These are phyloP conservation scores for Tragelaphus strepsiceros DNA, from an alignment of 2,113 vertebrate species.

Conservation along the genomic window DNA sequence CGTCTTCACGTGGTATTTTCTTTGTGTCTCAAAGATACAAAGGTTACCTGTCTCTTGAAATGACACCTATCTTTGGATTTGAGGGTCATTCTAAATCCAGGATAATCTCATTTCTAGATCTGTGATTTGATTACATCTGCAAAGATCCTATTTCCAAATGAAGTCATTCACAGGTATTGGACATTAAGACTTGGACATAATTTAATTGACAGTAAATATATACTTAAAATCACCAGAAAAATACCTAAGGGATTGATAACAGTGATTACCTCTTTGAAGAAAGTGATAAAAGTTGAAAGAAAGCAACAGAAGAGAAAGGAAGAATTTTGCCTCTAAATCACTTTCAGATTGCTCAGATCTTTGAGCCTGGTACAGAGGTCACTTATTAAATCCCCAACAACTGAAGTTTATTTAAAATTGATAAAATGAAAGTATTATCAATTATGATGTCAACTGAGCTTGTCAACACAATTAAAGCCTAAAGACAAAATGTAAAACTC, in stretches of 20 bases:
- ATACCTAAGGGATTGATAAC: rapidly evolving
- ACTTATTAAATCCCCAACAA: not conserved
- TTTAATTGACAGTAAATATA: not conserved
- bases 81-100: not conserved
- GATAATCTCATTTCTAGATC: not conserved
- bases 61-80: not conserved
- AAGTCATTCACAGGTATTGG: not conserved
- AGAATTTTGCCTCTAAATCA: not conserved
- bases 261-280: not conserved
- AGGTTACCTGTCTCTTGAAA: not conserved
- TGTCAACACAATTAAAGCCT: not conserved
- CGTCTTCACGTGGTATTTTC: rapidly evolving
- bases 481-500: not conserved
- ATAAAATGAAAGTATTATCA: not conserved
- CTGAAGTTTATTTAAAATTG: not conserved
- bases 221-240: not conserved
- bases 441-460: not conserved
- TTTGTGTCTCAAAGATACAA: not conserved
- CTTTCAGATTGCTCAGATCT: not conserved
- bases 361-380: not conserved
- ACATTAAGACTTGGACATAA: too few species aligned
- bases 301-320: not conserved
- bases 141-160: not conserved
- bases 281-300: not conserved
- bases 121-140: not conserved